Base-by-base conservation (phyloP, 2,888 invertebrate species). In the Heteropelma amictum region DNA sequence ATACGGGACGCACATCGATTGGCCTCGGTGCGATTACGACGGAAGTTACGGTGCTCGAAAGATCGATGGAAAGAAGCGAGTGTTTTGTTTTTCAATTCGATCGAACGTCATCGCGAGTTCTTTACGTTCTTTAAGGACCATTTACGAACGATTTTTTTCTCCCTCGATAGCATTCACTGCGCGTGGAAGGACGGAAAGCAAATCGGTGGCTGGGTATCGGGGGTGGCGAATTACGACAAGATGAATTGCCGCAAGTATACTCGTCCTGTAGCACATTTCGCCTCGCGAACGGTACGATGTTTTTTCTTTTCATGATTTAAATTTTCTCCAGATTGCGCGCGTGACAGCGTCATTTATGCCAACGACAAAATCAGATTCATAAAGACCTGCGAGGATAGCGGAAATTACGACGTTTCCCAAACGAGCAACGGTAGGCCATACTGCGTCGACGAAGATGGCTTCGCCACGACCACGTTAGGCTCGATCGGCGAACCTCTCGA, bases 401-500 rank as follows among this genome's bases (percentile, higher is more conserved):
- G 93, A 51, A 93, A 93, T 89, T 93, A 93, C 85, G 85, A 89
- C 26, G 82, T 89, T n/a, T 83, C 89, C 74, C 93, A 93, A 87
- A 89, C 89, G 72, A 82, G 83, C 40, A 90, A 90, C 33, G 91
- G 91, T 14, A 90, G 90, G 65, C 86, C 88, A 3, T 89, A 86
- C 80, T 93, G 93, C 82, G 92, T 93, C 3, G 93, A 93, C 84
- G 83, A 84, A 1, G 93, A 93, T 86, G 93, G 93, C 1, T 93
- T 91, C 83, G 84, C 88, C 1, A 89, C 89, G 12, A 87, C 83
- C 2, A 30, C 64, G 21, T 68, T 83, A 6, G 80, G 78, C 17
- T 26, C 26, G 0, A 12, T 28, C n/a, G 42, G 56, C 4, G 40
- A 26, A 1, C 12, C 10, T 1, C 14, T 56, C 3, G 6, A 28